A percentile compares a stretch with the other conserved stretches of the same genome.
These are phyloP conservation scores for Erythrocercus mccallii DNA, from an alignment of 2,113 vertebrate genomes.

Conservation along the genomic window DNA sequence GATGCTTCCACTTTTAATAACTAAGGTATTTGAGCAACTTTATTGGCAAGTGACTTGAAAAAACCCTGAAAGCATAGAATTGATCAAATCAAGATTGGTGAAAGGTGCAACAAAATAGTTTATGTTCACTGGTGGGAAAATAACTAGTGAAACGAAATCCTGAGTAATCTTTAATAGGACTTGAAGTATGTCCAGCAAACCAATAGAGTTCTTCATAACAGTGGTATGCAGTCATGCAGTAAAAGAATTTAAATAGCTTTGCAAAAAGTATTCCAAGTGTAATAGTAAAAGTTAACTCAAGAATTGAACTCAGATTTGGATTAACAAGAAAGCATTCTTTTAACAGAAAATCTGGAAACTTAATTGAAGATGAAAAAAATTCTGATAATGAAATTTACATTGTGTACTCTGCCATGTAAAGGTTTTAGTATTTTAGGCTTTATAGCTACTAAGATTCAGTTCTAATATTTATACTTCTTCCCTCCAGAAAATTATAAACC, in stretches of 20 bases:
- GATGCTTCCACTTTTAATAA: conserved; percentile 9
- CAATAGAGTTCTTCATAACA: neutral
- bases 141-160: conserved; percentile 35
- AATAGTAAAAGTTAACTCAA: neutral
- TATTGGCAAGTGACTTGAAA: conserved; percentile 34
- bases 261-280: neutral
- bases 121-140: conserved; percentile 24
- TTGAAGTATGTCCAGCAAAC: conserved; percentile 18
- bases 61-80: neutral
- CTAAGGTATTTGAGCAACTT: conserved; percentile 15
- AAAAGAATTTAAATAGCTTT: conserved; percentile 16
- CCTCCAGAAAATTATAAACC: neutral
- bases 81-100: neutral
- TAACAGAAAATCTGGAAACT: neutral
- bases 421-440: neutral
- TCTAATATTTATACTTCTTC: neutral
- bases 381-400: neutral
- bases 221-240: neutral
- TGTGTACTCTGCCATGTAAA: neutral
- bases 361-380: neutral
- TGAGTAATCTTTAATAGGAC: neutral
- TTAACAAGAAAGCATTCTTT: neutral
- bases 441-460: neutral
- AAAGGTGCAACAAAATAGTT: conserved; percentile 1
- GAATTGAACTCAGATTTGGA: neutral